phyloP scores from a whole-genome alignment of 2,797 vertebrate species.

The Crocidura indochinensis region DNA sequence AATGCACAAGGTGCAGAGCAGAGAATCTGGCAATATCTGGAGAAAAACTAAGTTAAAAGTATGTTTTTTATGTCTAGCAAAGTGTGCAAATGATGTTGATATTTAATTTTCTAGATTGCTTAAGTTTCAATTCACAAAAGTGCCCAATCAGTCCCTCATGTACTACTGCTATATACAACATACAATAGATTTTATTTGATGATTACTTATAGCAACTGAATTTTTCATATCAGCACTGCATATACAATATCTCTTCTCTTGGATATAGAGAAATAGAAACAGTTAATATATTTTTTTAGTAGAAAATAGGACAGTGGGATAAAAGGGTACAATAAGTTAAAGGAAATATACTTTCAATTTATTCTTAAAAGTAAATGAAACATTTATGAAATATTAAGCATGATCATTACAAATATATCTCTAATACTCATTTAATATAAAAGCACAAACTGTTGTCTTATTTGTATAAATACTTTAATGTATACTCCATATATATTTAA shows the following conservation, averaged over 20 bases:
- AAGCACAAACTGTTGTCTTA: background rate
- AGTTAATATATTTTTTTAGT: background rate
- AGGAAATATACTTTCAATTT: background rate
- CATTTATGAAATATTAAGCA: background rate
- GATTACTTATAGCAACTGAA: background rate
- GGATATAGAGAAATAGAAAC: slow-evolving; percentile 1
- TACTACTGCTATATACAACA: background rate
- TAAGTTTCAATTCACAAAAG: background rate
- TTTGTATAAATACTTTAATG: background rate
- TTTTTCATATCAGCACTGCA: background rate
- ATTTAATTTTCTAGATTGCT: background rate
- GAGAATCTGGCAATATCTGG: background rate
- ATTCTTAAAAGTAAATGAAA: background rate
- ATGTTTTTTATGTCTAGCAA: background rate
- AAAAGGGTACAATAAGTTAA: background rate
- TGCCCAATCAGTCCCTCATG: background rate
- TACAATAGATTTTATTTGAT: background rate
- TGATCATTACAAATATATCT: background rate
- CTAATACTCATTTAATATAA: background rate
- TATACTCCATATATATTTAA: background rate
- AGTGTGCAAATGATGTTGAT: background rate
- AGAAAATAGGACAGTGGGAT: background rate
- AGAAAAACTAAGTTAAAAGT: slow-evolving; percentile 7
- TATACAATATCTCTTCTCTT: background rate
- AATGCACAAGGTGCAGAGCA: background rate